A percentile compares a stretch with the other conserved stretches of the same genome.
Evolutionary conservation across 2,113 vertebrate species (phyloP).

Genomic region (Cranoglanis bouderius): DNA sequence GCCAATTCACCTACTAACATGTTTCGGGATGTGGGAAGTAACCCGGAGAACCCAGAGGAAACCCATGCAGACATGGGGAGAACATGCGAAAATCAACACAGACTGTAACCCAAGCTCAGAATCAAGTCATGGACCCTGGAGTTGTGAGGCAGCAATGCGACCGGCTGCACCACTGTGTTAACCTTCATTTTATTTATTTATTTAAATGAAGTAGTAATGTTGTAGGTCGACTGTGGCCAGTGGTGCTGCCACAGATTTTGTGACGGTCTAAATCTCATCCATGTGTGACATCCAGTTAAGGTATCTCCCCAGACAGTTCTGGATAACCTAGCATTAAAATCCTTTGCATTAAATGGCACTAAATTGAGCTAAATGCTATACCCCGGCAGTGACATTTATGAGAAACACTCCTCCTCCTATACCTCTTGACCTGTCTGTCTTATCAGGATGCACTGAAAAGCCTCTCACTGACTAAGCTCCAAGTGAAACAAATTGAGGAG

Average conservation of each 20-base stretch:
- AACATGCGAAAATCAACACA: too few relatives aligned
- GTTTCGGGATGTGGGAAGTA: too few relatives aligned
- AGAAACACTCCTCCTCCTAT: not conserved
- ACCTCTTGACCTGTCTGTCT: not conserved
- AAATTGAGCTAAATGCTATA: not conserved
- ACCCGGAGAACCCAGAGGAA: too few relatives aligned
- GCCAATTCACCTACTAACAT: too few relatives aligned
- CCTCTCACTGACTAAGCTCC: not conserved
- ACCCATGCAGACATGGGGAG: too few relatives aligned
- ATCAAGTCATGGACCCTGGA: not conserved
- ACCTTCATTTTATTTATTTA: not conserved
- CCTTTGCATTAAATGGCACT: not conserved
- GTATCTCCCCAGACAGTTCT: not conserved
- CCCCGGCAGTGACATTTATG: not conserved
- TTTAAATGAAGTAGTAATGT: not conserved
- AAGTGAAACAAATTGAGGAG: not conserved
- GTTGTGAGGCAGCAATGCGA: not conserved
- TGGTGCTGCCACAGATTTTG: not conserved
- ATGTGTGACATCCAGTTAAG: not conserved
- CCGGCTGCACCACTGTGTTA: not conserved
- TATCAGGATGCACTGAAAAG: not conserved
- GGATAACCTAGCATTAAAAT: not conserved
- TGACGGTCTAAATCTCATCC: not conserved
- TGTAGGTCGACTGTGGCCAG: not conserved
- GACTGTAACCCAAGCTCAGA: too few relatives aligned